Evolutionary conservation across 1,140 invertebrate genomes (phyloP).

Genomic region (Macrocentrus cingulum): DNA sequence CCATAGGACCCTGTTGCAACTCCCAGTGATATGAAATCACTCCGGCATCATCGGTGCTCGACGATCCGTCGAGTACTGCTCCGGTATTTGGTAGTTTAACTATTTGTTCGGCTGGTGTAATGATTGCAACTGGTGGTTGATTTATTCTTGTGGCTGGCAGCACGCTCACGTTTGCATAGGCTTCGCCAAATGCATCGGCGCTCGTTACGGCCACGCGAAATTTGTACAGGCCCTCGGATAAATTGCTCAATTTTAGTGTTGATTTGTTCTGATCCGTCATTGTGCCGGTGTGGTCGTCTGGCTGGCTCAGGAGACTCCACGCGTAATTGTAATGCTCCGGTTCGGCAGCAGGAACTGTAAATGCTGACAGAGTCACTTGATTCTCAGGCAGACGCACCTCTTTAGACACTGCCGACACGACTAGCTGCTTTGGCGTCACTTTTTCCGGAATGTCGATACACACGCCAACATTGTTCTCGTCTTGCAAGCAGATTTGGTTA

Average conservation of each 20-base stretch:
- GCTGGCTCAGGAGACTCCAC: slow-evolving; percentile 83
- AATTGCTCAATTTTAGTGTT: slow-evolving; percentile 73
- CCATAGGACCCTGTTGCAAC: slow-evolving; percentile 81
- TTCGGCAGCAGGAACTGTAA: slow-evolving; percentile 73
- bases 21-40: slow-evolving; percentile 92
- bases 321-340: slow-evolving; percentile 82
- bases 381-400: slow-evolving; percentile 59
- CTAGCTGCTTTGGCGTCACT: slow-evolving; percentile 65
- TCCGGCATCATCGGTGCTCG: slow-evolving; percentile 77
- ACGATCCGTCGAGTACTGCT: slow-evolving; percentile 85
- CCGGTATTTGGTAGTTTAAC: slow-evolving; percentile 87
- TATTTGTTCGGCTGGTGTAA: slow-evolving; percentile 79
- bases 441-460: slow-evolving; percentile 38
- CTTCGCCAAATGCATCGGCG: slow-evolving; percentile 75
- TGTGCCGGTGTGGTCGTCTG: slow-evolving; percentile 73
- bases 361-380: slow-evolving; percentile 73
- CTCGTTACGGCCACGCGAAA: slow-evolving; percentile 84
- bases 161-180: slow-evolving; percentile 89
- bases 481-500: slow-evolving; percentile 33
- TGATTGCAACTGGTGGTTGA: slow-evolving; percentile 80
- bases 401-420: slow-evolving; percentile 78
- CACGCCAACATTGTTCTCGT: slow-evolving; percentile 13
- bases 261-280: slow-evolving; percentile 86
- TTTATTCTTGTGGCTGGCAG: slow-evolving; percentile 83
- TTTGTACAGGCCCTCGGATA: slow-evolving; percentile 83